phyloP scores from a whole-genome alignment of 64 coral and sea anemone genomes.

The Trachythela sp. region DNA sequence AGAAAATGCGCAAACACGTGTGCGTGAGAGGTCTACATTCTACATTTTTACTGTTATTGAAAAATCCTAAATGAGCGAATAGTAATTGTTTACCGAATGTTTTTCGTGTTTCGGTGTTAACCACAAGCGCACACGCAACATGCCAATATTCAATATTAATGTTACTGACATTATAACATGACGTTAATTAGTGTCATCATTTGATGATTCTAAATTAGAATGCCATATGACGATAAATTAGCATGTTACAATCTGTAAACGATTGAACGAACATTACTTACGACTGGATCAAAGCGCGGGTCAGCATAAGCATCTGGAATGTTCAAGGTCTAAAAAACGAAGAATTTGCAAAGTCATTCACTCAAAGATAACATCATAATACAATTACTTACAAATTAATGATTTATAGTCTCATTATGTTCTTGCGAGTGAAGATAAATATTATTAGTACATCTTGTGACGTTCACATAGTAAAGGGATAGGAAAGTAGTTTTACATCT shows the following conservation, averaged over 20 bases:
- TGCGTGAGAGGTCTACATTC: too few relatives aligned
- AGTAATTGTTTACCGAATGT: neutral
- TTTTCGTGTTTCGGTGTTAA: neutral
- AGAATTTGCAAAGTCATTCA: neutral
- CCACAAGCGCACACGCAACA: neutral
- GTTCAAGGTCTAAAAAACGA: conserved; percentile 67
- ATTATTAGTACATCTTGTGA: too few relatives aligned
- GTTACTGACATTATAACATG: neutral
- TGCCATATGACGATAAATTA: too few relatives aligned
- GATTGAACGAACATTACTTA: conserved; percentile 62
- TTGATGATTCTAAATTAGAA: too few relatives aligned
- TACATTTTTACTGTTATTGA: neutral
- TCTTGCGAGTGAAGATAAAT: neutral
- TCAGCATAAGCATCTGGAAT: conserved; percentile 93
- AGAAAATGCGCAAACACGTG: too few relatives aligned
- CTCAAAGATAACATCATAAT: neutral
- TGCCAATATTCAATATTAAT: neutral
- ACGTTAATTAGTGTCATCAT: too few relatives aligned
- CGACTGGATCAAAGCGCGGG: conserved; percentile 89
- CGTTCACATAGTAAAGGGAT: too few relatives aligned
- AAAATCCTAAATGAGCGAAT: neutral
- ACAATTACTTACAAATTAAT: neutral
- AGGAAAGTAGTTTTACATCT: too few relatives aligned
- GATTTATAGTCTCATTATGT: conserved; percentile 1
- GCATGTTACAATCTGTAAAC: too few relatives aligned